Evolutionary conservation across 2,113 vertebrate species (phyloP).

Genomic region (Dolichallabes microphthalmus): DNA sequence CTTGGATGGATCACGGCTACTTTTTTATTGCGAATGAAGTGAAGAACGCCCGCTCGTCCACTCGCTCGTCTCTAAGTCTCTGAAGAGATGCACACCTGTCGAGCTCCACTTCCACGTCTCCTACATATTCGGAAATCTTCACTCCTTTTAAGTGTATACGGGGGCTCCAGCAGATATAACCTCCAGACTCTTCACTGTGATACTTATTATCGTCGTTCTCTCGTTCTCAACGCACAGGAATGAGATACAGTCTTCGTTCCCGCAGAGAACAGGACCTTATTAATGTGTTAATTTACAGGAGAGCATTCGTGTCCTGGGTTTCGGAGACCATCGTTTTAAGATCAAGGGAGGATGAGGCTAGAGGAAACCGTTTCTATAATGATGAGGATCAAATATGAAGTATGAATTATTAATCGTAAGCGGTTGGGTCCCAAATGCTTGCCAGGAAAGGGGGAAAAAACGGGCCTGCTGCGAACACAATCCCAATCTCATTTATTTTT

Average conservation of each 20-base stretch:
- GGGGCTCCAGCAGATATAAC: conserved; percentile 55
- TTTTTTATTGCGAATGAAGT: conserved; percentile 18
- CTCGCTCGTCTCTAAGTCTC: conserved; percentile 35
- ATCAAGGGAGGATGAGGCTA: conserved; percentile 58
- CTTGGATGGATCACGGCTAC: conserved; percentile 50
- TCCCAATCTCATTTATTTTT: conserved; percentile 73
- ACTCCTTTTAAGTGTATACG: conserved; percentile 55
- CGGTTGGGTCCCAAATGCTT: conserved; percentile 64
- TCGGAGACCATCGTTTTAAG: conserved; percentile 59
- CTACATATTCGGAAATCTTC: conserved; percentile 45
- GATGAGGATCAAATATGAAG: conserved; percentile 71
- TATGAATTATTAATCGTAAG: conserved; percentile 73
- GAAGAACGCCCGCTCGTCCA: conserved; percentile 35
- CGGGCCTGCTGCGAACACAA: conserved; percentile 62
- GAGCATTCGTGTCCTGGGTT: conserved; percentile 56
- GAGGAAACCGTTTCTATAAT: conserved; percentile 65
- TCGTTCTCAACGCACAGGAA: conserved; percentile 48
- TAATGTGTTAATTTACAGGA: conserved; percentile 58
- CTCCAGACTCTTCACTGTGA: conserved; percentile 56
- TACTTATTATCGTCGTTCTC: conserved; percentile 52
- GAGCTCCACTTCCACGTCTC: conserved; percentile 57
- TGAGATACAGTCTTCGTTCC: conserved; percentile 42
- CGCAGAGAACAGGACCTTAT: conserved; percentile 53
- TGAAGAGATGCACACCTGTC: conserved; percentile 55
- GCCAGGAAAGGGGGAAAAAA: conserved; percentile 53